Conservation (phyloP, 2,888 invertebrate genomes). For the Nephrotoma appendiculata region DNA sequence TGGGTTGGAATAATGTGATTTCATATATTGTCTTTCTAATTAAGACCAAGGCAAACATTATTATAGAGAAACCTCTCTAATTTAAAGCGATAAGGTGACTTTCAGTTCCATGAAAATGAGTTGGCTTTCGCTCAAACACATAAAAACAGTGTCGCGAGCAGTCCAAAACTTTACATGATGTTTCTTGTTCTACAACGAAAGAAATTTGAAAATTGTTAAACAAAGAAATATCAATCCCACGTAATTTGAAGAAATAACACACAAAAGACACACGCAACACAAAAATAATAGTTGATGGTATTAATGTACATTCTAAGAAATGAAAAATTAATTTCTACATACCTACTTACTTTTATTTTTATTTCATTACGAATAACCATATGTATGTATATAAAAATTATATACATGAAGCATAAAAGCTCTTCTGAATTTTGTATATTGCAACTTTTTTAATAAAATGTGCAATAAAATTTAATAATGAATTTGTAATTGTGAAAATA, state of each 20-base stretch:
- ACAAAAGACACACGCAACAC: background rate
- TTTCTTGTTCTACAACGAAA: background rate
- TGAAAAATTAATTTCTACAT: background rate
- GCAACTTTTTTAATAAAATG: background rate
- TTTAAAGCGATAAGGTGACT: no score
- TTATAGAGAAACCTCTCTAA: no score
- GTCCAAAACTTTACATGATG: background rate
- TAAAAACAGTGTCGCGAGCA: background rate
- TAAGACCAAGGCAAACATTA: no score
- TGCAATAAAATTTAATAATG: background rate
- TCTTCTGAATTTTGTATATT: background rate
- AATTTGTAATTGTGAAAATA: no score
- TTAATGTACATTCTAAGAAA: background rate
- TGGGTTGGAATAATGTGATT: no score
- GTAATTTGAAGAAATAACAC: background rate
- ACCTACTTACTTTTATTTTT: background rate
- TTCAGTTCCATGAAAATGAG: no score
- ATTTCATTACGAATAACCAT: background rate
- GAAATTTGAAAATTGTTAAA: background rate
- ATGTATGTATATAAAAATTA: no score
- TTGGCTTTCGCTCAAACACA: background rate
- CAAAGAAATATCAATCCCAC: background rate
- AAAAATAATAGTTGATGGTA: background rate
- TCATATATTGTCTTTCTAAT: no score
- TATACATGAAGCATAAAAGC: background rate